Evolutionary conservation across 1,140 invertebrate species (phyloP), one percentile per base, ranked within the genome.

Genomic region (Drosophila hydei): DNA sequence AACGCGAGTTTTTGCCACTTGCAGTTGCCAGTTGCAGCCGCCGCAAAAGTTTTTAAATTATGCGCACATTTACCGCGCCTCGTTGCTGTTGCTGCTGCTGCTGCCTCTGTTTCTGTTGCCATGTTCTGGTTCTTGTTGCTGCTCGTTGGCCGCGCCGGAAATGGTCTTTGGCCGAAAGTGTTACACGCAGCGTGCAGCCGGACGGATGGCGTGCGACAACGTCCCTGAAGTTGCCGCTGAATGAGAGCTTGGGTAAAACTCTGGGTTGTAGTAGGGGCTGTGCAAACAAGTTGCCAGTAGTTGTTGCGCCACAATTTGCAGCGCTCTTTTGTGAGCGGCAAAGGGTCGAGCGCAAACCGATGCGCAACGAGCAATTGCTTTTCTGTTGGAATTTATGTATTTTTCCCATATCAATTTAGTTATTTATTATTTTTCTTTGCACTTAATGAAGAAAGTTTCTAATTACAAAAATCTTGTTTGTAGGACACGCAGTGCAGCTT

Each of bases 91-190:
- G 1, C 7, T 9, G 21, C 33, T 77, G 72, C 67, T 25, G 14
- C 14, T 51, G 72, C 60, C 65, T 72, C 72, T 56, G 38, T 42
- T 42, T 42, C 38, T 54, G 25, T 16, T 73, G 38, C 12, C 14
- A 38, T 23, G 42, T 62, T 50, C 52, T 51, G 30, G 25, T 18
- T 33, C 7, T 55, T 52, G 69, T 19, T 79, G 71, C 21, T 38
- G 19, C 38, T 48, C 40, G 76, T 72, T 79, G 79, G 75, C 54
- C 75, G 65, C 75, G 73, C 51, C 81, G 81, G 81, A 85, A 75
- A 87, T 85, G 77, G 83, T 85, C 83, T 85, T 88, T 85, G 81
- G 77, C 74, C 79, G 81, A 88, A 85, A 85, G 81, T 85, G 83
- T 85, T 85, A 69, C 80, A 77, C 72, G 71, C 70, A 68, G 71